phyloP scores from a whole-genome alignment of 2,797 vertebrate genomes.

The Agapornis canus region DNA sequence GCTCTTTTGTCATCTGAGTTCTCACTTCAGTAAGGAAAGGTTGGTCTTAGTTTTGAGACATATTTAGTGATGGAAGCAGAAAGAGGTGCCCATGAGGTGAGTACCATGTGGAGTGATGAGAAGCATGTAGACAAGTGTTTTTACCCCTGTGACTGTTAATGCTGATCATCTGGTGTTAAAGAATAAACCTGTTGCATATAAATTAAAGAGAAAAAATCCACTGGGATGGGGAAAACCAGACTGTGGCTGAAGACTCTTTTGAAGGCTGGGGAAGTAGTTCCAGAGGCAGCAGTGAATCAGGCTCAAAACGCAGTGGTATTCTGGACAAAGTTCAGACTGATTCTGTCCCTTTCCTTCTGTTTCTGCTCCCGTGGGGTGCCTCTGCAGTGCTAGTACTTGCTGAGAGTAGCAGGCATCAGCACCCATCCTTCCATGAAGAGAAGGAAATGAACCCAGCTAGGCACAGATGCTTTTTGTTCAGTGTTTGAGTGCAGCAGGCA shows the following conservation, averaged over 20 bases:
- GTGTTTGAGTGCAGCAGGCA: background rate
- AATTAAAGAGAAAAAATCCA: background rate
- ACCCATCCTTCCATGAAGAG: accelerated
- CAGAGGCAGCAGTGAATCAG: background rate
- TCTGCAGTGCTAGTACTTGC: background rate
- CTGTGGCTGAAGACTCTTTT: background rate
- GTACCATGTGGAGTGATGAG: accelerated
- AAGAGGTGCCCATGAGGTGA: background rate
- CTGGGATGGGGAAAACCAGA: background rate
- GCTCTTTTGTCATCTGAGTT: background rate
- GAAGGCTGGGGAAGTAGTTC: background rate
- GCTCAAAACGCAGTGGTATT: background rate
- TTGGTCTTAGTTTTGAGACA: background rate
- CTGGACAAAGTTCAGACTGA: background rate
- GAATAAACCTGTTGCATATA: background rate
- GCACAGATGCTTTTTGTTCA: background rate
- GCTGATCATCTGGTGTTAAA: background rate
- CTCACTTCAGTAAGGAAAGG: background rate
- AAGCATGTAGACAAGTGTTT: background rate
- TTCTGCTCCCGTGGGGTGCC: background rate
- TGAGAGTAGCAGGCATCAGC: background rate
- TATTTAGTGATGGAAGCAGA: background rate
- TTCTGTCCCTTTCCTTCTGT: background rate
- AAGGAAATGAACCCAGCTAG: background rate
- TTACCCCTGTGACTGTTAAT: background rate